Evolutionary conservation across 2,888 invertebrate genomes (phyloP).

Genomic region (Temnothorax ravouxi): DNA sequence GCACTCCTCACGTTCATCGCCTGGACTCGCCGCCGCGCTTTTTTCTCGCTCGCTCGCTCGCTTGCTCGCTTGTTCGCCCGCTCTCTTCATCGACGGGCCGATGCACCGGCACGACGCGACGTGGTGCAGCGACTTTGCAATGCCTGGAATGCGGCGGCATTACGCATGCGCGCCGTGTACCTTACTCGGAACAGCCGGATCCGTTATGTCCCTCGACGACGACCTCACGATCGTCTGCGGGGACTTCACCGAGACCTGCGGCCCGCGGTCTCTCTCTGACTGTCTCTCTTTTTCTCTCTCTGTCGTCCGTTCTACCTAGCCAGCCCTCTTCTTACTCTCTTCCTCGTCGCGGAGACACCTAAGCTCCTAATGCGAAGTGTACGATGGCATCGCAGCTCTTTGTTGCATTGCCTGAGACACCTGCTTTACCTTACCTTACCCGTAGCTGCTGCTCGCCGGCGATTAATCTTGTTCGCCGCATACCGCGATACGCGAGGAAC

Average conservation of each 20-base stretch:
- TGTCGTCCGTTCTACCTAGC: neutral
- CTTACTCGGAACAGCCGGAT: constrained; percentile 87
- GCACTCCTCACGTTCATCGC: constrained; percentile 27
- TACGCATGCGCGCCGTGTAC: constrained; percentile 89
- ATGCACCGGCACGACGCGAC: constrained; percentile 74
- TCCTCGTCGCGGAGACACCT: constrained; percentile 17
- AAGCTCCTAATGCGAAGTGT: constrained; percentile 42
- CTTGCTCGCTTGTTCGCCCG: constrained; percentile 47
- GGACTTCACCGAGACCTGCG: constrained; percentile 68
- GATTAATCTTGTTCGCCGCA: constrained; percentile 55
- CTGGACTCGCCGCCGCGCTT: constrained; percentile 39
- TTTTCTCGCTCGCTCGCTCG: constrained; percentile 25
- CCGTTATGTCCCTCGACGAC: constrained; percentile 84
- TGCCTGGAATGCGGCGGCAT: constrained; percentile 89
- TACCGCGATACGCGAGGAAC: constrained; percentile 72
- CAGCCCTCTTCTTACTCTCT: constrained; percentile 10
- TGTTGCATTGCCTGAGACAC: constrained; percentile 48
- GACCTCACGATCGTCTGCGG: constrained; percentile 78
- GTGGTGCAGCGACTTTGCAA: constrained; percentile 81
- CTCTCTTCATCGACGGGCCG: constrained; percentile 65
- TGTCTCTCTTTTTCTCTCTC: neutral
- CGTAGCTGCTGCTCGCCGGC: constrained; percentile 14
- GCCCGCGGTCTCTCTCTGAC: constrained; percentile 5
- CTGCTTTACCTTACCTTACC: constrained; percentile 47
- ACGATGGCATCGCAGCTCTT: constrained; percentile 27